A percentile compares a stretch with the other conserved stretches of the same genome.
These are phyloP conservation scores for Argya squamiceps DNA, from an alignment of 2,797 vertebrate genomes.

Conservation along the genomic window DNA sequence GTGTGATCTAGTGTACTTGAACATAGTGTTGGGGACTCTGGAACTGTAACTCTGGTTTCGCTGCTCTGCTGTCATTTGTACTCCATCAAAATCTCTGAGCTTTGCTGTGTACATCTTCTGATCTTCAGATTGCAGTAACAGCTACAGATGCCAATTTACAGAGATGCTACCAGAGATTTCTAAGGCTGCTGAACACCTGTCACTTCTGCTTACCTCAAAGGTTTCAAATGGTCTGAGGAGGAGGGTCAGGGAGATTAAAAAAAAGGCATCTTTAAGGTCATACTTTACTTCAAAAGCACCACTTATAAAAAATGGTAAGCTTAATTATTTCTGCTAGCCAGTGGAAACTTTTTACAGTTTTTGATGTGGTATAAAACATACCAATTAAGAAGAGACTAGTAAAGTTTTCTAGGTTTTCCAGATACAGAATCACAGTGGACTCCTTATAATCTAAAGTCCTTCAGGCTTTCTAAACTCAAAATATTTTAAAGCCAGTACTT, in stretches of 20 bases:
- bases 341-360: background rate
- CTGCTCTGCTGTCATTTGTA: background rate
- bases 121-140: background rate
- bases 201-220: background rate
- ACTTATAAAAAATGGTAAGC: background rate
- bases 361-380: background rate
- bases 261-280: background rate
- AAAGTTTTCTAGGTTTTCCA: background rate
- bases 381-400: background rate
- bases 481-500: background rate
- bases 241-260: background rate
- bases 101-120: background rate
- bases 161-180: background rate
- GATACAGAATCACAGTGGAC: background rate
- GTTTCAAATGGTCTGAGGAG: background rate
- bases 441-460: background rate
- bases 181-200: background rate
- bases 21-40: rapidly evolving
- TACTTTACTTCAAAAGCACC: background rate
- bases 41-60: background rate
- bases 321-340: conserved; percentile 2
- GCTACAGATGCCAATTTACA: background rate
- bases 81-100: background rate
- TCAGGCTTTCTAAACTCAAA: background rate
- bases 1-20: background rate